Conservation (phyloP, 2,797 vertebrate species). For the Australoheros facetus region DNA sequence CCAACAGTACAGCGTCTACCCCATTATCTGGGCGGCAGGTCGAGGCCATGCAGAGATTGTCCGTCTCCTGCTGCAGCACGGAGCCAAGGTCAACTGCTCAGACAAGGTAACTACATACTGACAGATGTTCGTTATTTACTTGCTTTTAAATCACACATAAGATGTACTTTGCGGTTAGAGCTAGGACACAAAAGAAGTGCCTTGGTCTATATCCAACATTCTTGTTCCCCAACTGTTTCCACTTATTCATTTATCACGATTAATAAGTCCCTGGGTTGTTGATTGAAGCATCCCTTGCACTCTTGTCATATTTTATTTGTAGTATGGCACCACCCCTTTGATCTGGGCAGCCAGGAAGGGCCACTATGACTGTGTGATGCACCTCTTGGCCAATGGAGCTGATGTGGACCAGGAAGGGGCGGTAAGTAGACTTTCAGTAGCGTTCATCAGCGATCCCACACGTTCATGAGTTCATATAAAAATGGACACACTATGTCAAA, state of each 20-base stretch:
- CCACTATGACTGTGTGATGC: slow-evolving; percentile 92
- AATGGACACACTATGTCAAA: background rate
- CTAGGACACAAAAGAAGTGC: background rate
- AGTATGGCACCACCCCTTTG: slow-evolving; percentile 97
- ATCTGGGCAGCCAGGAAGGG: slow-evolving; percentile 97
- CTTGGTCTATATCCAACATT: background rate
- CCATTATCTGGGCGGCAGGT: slow-evolving; percentile 98
- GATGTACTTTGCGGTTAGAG: background rate
- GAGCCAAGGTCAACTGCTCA: slow-evolving; percentile 98
- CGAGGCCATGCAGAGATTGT: slow-evolving; percentile 94
- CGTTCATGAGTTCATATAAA: background rate
- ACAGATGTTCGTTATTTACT: slow-evolving; percentile 35
- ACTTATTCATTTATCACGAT: background rate
- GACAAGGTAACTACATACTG: slow-evolving; percentile 89
- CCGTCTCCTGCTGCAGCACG: slow-evolving; percentile 89
- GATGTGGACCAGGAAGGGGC: slow-evolving; percentile 98
- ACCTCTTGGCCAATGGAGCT: slow-evolving; percentile 92
- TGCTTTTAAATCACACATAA: slow-evolving; percentile 30
- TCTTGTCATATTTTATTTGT: slow-evolving; percentile 7
- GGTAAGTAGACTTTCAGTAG: slow-evolving; percentile 75
- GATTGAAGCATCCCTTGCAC: background rate
- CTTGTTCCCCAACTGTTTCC: background rate
- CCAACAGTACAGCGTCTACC: slow-evolving; percentile 96
- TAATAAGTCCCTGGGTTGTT: background rate
- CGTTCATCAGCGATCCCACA: background rate